Evolutionary conservation across 2,113 vertebrate species (phyloP).

Genomic region (Butorides virescens): DNA sequence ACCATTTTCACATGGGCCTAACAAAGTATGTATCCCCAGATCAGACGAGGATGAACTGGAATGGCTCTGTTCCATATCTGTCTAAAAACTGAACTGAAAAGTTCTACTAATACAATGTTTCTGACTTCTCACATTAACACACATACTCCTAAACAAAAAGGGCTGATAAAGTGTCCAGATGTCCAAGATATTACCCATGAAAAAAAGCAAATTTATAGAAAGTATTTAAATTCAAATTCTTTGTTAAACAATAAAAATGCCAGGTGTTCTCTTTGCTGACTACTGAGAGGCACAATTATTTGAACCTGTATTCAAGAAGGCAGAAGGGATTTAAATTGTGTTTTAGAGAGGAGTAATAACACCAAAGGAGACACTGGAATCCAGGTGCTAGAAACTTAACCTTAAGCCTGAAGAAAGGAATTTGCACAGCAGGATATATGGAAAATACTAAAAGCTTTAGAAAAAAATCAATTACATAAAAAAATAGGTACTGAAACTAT

Average conservation of each 20-base stretch:
- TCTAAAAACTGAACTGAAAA: not conserved
- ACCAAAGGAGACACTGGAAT: not conserved
- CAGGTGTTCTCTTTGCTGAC: not conserved
- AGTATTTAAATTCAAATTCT: not conserved
- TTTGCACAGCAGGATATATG: not conserved
- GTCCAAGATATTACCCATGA: not conserved
- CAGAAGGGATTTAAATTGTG: not conserved
- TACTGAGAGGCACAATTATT: not conserved
- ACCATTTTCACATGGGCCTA: not conserved
- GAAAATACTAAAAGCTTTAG: not conserved
- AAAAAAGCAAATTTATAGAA: not conserved
- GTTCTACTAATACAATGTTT: not conserved
- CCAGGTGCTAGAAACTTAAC: not conserved
- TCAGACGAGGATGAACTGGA: not conserved
- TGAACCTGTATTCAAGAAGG: not conserved
- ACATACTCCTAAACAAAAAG: not conserved
- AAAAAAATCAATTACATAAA: not conserved
- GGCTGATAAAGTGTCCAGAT: not conserved
- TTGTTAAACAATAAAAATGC: conserved; percentile 1
- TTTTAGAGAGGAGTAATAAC: not conserved
- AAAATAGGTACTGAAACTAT: not conserved
- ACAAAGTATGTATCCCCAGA: not conserved
- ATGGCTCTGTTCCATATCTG: not conserved
- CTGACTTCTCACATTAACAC: not conserved
- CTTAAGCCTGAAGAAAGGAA: not conserved